Conservation (phyloP, 2,113 vertebrate species). For the Pholis gunnellus region DNA sequence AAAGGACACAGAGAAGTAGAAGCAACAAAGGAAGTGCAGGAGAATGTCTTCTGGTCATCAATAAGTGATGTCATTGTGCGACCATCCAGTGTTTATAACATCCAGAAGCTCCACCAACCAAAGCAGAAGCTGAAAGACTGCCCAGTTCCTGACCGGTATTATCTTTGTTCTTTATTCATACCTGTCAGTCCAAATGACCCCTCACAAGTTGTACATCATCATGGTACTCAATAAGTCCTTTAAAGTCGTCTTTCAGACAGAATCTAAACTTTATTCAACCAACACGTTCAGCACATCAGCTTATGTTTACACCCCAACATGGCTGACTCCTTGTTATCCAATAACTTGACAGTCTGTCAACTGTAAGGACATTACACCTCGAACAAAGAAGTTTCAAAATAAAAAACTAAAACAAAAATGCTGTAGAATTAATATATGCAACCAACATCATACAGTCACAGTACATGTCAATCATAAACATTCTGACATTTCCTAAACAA, state of each 20-base stretch:
- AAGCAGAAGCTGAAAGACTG: not conserved
- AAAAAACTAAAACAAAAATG: not conserved
- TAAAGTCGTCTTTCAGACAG: not conserved
- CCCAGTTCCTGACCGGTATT: not conserved
- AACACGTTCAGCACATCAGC: not conserved
- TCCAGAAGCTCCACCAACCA: constrained; percentile 11
- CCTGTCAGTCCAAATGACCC: not conserved
- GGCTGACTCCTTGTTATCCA: not conserved
- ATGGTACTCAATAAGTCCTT: not conserved
- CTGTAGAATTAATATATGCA: not conserved
- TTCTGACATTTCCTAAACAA: not conserved
- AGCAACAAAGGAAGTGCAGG: constrained; percentile 20
- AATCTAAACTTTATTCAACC: not conserved
- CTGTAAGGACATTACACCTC: not conserved
- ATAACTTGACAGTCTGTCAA: not conserved
- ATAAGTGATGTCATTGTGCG: constrained; percentile 37
- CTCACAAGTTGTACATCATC: not conserved
- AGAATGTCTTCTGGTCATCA: constrained; percentile 37
- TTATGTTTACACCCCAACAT: not conserved
- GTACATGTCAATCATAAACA: not conserved
- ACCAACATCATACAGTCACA: not conserved
- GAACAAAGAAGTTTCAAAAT: not conserved
- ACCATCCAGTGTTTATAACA: constrained; percentile 9
- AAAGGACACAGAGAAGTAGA: constrained; percentile 6
- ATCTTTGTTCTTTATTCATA: not conserved